These are phyloP conservation scores for Drosophila cognata DNA, from an alignment of 2,888 invertebrate genomes.

Conservation along the genomic window DNA sequence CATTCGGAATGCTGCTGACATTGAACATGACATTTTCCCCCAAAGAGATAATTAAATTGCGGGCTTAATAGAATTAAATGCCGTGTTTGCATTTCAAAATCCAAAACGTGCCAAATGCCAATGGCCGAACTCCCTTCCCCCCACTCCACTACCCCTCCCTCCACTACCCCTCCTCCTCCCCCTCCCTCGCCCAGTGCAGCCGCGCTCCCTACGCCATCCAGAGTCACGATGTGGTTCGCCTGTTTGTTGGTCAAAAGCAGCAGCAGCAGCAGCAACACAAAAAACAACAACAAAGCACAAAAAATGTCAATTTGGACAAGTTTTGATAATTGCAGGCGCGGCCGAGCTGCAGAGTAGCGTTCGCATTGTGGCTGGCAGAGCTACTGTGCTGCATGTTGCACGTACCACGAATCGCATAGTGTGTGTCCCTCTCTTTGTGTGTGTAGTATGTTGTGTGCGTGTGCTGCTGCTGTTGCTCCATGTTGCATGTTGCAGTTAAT, in stretches of 20 bases:
- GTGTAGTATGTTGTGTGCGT: slow-evolving; percentile 24
- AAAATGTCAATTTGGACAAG: slow-evolving; percentile 81
- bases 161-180: background rate
- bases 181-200: background rate
- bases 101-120: slow-evolving; percentile 73
- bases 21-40: slow-evolving; percentile 75
- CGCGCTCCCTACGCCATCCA: slow-evolving; percentile 17
- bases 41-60: slow-evolving; percentile 80
- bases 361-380: slow-evolving; percentile 54
- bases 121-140: slow-evolving; percentile 32
- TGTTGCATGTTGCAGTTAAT: slow-evolving; percentile 82
- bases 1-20: slow-evolving; percentile 64
- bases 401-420: slow-evolving; percentile 36
- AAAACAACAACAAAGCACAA: slow-evolving; percentile 13
- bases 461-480: slow-evolving; percentile 49
- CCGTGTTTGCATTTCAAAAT: slow-evolving; percentile 80
- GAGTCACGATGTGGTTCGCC: slow-evolving; percentile 40
- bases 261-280: slow-evolving; percentile 16
- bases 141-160: background rate
- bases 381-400: slow-evolving; percentile 78
- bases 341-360: slow-evolving; percentile 44
- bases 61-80: slow-evolving; percentile 81
- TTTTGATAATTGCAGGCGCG: slow-evolving; percentile 78
- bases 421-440: slow-evolving; percentile 1
- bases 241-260: slow-evolving; percentile 47